These are phyloP conservation scores for Zaprionus vittiger DNA, from an alignment of 1,140 invertebrate species.

Conservation along the genomic window DNA sequence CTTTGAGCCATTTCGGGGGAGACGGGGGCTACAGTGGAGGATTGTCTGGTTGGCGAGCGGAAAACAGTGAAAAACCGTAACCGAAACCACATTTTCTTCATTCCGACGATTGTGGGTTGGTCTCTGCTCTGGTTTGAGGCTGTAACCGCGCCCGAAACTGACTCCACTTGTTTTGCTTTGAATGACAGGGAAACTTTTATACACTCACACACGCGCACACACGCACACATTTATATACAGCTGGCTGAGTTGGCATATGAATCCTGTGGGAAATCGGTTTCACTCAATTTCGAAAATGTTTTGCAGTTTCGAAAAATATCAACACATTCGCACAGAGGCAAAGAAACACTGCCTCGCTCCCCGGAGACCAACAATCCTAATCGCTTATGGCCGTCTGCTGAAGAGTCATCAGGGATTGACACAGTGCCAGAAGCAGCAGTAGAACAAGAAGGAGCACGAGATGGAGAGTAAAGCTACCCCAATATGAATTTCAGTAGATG, in stretches of 20 bases:
- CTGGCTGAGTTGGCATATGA: conserved; percentile 35
- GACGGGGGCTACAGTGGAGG: conserved; percentile 3
- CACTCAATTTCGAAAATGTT: conserved; percentile 74
- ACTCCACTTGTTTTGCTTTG: conserved; percentile 44
- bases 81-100: conserved; percentile 83
- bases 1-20: conserved; percentile 35
- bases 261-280: conserved; percentile 80
- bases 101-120: conserved; percentile 69
- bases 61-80: conserved; percentile 84
- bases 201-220: conserved; percentile 42
- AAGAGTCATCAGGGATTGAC: conserved; percentile 69
- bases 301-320: conserved; percentile 44
- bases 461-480: conserved; percentile 36
- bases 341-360: conserved; percentile 33
- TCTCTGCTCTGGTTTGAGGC: conserved; percentile 32
- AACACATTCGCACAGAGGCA: conserved; percentile 41
- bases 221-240: conserved; percentile 38
- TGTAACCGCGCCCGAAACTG: conserved; percentile 7
- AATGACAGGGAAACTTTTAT: conserved; percentile 59
- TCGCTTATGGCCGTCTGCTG: conserved; percentile 72
- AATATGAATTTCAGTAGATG: conserved; percentile 48
- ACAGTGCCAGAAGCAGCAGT: background rate
- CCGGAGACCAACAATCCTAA: conserved; percentile 79
- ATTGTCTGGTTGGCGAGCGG: conserved; percentile 7
- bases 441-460: conserved; percentile 2